Conservation (phyloP, 2,888 invertebrate genomes). For the Thymelicus sylvestris region DNA sequence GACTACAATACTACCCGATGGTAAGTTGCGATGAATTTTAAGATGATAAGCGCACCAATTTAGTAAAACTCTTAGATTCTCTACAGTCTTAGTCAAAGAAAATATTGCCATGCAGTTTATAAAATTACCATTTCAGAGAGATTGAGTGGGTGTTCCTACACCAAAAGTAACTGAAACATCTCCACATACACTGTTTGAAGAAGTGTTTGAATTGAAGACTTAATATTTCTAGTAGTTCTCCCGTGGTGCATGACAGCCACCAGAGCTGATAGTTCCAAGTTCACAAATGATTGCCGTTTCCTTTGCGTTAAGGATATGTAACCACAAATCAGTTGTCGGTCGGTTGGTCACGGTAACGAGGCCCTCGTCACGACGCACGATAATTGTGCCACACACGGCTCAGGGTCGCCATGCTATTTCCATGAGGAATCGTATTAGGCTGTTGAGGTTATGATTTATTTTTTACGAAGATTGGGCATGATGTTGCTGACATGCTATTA, state of each 20-base stretch:
- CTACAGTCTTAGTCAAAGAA: too few relatives aligned
- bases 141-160: too few relatives aligned
- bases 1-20: too few relatives aligned
- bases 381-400: constrained; percentile 31
- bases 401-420: constrained; percentile 23
- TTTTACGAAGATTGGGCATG: background rate
- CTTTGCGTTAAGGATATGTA: constrained; percentile 48
- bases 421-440: constrained; percentile 3
- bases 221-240: constrained; percentile 1
- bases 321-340: constrained; percentile 47
- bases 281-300: constrained; percentile 44
- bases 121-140: too few relatives aligned
- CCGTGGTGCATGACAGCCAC: constrained; percentile 41
- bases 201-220: background rate
- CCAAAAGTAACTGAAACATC: too few relatives aligned
- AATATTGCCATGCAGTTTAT: too few relatives aligned
- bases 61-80: too few relatives aligned
- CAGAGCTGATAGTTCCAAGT: constrained; percentile 37
- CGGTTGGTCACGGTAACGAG: constrained; percentile 48
- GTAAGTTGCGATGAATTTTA: too few relatives aligned
- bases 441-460: background rate
- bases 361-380: constrained; percentile 34
- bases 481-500: background rate
- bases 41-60: too few relatives aligned
- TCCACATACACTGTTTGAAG: too few relatives aligned